Base-by-base conservation (phyloP, 2,797 vertebrate species). In the Fratercula arctica region DNA sequence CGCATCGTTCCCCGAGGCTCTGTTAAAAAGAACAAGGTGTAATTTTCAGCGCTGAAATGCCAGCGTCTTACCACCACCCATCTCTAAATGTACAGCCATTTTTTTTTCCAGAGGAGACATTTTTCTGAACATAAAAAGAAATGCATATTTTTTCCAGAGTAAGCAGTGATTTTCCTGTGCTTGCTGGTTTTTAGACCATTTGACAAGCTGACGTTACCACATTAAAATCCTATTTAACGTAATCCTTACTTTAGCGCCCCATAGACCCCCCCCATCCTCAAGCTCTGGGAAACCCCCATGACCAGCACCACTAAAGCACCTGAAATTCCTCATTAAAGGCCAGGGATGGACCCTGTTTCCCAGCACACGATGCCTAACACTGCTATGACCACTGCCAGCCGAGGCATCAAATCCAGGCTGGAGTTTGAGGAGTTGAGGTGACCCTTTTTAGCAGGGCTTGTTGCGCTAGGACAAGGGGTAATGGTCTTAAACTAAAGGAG, bases 1-100 rank as follows among this genome's bases (percentile, higher is more conserved):
- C 11, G 0, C 5, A 2, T 69, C 9, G 2, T 29, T 41, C 24
- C 80, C 43, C 0, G 1, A 84, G 73, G 37, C 33, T 26, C 4
- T 2, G 45, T 41, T 54, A 46, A 82, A 82, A 43, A 90, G 37
- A 29, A 73, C 56, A 54, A 78, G 37, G 48, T 87, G 66, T 56
- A 35, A 78, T 43, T 73, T 93, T 35, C 37, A 66, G 33, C 1
- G 1, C 20, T 48, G 46, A 64, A 81, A 33, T 81, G 39, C 50
- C 6, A 6, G 28, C 4, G 1, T 79, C 63, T 56, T 63, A 66
- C 48, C 17, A 28, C 14, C 3, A 6, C 31, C 37, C 20, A 31
- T 33, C 28, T 51, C 67, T 31, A 69, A n/a, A 29, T 8, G 11
- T 39, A 15, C 41, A 86, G 33, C 18, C 24, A 20, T 76, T 54